These are phyloP conservation scores for Musca domestica DNA, from an alignment of 1,140 invertebrate genomes.

Conservation along the genomic window DNA sequence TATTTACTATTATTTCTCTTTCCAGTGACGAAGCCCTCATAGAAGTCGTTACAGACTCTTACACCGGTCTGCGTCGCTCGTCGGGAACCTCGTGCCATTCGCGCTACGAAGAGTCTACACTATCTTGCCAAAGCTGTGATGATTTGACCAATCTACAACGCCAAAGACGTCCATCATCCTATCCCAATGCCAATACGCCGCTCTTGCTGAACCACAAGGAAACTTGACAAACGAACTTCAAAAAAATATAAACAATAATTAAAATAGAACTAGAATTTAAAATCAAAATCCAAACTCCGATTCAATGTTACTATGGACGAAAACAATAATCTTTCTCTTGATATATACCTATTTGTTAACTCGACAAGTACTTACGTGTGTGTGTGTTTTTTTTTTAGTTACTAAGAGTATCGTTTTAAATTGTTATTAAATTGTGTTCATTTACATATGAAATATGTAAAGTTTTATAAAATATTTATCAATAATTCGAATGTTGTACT, in stretches of 20 bases:
- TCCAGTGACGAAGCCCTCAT: conserved; percentile 61
- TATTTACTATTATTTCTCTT: conserved; percentile 12
- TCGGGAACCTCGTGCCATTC: conserved; percentile 46
- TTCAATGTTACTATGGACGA: neutral
- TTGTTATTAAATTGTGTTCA: conserved; percentile 8
- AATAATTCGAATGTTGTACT: no score
- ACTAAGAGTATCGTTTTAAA: conserved; percentile 11
- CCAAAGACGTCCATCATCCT: conserved; percentile 42
- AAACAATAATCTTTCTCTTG: neutral
- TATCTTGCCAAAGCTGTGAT: conserved; percentile 56
- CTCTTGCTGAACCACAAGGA: conserved; percentile 48
- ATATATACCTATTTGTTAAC: neutral
- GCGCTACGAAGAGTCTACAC: conserved; percentile 47
- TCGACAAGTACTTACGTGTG: no score
- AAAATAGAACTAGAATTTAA: conserved; percentile 1
- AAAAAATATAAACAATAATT: neutral
- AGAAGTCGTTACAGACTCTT: conserved; percentile 56
- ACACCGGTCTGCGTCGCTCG: conserved; percentile 50
- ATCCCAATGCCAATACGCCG: conserved; percentile 49
- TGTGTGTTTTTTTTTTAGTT: no score
- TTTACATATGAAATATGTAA: no score
- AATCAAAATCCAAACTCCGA: neutral
- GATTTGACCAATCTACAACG: conserved; percentile 34
- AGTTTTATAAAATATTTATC: no score
- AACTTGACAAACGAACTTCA: conserved; percentile 28